Conservation (phyloP, 2,113 vertebrate genomes). For the Tetrao urogallus region DNA sequence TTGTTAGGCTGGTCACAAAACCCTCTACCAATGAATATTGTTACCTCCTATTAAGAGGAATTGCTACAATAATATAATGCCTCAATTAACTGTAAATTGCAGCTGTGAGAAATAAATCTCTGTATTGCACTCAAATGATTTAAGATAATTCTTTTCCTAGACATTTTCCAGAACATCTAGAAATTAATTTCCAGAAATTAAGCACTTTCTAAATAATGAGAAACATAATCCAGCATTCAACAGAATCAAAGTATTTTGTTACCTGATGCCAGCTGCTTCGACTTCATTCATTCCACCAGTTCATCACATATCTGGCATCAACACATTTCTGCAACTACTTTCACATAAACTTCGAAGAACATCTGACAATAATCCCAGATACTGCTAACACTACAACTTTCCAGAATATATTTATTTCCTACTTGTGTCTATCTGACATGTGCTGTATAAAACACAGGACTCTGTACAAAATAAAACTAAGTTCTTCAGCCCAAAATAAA, state of each 20-base stretch:
- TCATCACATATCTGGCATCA: not conserved
- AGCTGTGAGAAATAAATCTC: not conserved
- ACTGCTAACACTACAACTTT: not conserved
- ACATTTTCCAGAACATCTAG: not conserved
- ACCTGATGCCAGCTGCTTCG: not conserved
- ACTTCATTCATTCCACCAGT: not conserved
- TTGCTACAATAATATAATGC: not conserved
- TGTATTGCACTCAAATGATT: not conserved
- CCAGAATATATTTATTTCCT: not conserved
- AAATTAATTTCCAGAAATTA: not conserved
- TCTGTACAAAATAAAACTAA: not conserved
- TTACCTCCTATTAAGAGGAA: not conserved
- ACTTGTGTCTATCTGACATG: not conserved
- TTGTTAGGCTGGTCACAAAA: not conserved
- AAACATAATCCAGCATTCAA: not conserved
- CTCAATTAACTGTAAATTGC: not conserved
- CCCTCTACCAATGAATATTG: fast-evolving
- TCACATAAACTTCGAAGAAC: not conserved
- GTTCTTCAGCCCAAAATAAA: not conserved
- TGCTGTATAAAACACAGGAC: not conserved
- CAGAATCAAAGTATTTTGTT: not conserved
- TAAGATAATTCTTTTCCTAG: not conserved
- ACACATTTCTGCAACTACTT: not conserved
- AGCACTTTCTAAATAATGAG: not conserved
- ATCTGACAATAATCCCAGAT: not conserved